Base-by-base conservation (phyloP, 2,888 invertebrate genomes). In the Erebia ligea region DNA sequence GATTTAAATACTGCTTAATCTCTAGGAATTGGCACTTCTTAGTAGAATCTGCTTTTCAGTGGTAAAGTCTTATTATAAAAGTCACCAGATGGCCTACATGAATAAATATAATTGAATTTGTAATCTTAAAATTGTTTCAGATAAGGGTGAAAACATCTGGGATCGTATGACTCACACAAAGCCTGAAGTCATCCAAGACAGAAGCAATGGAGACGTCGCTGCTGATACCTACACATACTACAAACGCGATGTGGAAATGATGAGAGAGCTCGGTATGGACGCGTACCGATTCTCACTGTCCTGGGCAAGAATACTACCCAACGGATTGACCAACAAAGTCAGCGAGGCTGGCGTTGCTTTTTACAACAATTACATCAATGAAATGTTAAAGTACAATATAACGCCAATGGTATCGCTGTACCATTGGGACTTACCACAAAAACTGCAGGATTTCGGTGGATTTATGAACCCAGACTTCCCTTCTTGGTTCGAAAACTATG, bases 331-430 rank as follows among this genome's bases (percentile, higher is more conserved):
- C 1, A 87, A 94, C 69, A 78, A 86, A 3, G 81, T 95, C 21
- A 96, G 95, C 81, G 83, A 93, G 76, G 90, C 90, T 0, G 96
- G 95, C 6, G 86, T 96, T 11, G 86, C 92, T 40, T 96, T 95
- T 84, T 97, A 97, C 84, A 95, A 95, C 75, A 89, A 94, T 73
- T 85, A 96, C 8, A 95, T 96, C 68, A 83, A 95, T 77, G 95
- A 94, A 80, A 90, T 96, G 75, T 71, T 95, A 0, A 91, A 88
- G 50, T 94, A 94, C 75, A 94, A 93, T 61, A 95, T 96, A 67
- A 84, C 88, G 57, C 96, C 96, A 0, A 86, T 95, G 83, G 87
- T 95, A 0, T 94, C 94, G 0, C 81, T 95, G 42, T 94, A 92
- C 76, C 94, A 95, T 70, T 94, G 94, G 90, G 95, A 95, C 77